Conservation (phyloP, 2,113 vertebrate genomes). For the Tupaia tana region DNA sequence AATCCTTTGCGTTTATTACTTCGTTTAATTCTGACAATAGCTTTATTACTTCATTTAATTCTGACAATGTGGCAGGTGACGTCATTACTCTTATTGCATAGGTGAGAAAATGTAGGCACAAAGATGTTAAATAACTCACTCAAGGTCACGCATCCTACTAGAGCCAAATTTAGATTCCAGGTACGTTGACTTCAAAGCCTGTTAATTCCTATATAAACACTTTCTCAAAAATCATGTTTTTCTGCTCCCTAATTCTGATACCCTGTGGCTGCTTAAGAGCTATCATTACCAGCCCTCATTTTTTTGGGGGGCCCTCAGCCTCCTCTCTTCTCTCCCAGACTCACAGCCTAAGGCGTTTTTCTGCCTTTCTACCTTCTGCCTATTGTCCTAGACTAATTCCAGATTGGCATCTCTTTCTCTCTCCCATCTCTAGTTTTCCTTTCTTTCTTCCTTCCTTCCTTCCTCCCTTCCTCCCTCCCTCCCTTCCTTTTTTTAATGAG, state of each 20-base stretch:
- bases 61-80: not conserved
- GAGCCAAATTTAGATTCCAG: not conserved
- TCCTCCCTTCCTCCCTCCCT: no score
- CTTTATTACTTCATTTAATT: constrained; percentile 6
- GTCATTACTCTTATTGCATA: not conserved
- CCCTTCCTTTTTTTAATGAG: not conserved
- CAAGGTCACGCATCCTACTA: not conserved
- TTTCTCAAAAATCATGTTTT: not conserved
- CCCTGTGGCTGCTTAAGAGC: not conserved
- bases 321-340: not conserved
- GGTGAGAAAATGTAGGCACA: not conserved
- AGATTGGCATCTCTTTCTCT: not conserved
- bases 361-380: not conserved
- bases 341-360: not conserved
- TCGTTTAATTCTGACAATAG: not conserved
- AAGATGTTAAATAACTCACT: not conserved
- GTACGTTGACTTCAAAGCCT: not conserved
- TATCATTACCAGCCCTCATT: not conserved
- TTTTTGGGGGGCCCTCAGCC: not conserved
- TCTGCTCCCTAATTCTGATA: not conserved
- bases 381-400: not conserved
- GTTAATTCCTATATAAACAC: not conserved
- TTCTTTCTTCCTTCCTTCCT: no score
- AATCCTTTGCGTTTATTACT: constrained; percentile 2
- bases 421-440: not conserved